phyloP scores from a whole-genome alignment of 1,140 invertebrate species.

The Drosophila pseudoananassae region DNA sequence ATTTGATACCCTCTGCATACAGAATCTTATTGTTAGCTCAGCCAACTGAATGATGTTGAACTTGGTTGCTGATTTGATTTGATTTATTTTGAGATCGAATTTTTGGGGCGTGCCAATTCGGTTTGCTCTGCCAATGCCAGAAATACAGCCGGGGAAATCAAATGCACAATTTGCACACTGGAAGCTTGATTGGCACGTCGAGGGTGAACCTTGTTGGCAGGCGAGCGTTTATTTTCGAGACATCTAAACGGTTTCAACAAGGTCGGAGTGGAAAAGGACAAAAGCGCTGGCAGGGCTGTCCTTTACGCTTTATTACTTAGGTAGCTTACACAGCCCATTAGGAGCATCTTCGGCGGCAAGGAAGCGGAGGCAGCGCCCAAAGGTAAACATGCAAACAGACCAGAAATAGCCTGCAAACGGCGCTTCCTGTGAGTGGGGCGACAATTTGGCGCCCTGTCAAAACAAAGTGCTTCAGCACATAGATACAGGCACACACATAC shows the following conservation, averaged over 20 bases:
- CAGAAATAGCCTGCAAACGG: slow-evolving; percentile 53
- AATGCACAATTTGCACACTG: slow-evolving; percentile 56
- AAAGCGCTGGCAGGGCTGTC: slow-evolving; percentile 14
- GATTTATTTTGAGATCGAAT: slow-evolving; percentile 46
- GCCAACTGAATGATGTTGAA: slow-evolving; percentile 2
- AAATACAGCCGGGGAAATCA: slow-evolving; percentile 54
- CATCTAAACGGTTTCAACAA: slow-evolving; percentile 15
- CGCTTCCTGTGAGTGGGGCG: slow-evolving; percentile 40
- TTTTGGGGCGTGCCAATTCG: slow-evolving; percentile 45
- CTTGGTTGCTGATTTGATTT: slow-evolving; percentile 47
- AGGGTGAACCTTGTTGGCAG: slow-evolving; percentile 32
- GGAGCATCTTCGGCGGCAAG: not conserved
- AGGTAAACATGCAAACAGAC: slow-evolving; percentile 62
- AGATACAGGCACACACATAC: slow-evolving; percentile 18
- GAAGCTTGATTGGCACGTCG: slow-evolving; percentile 60
- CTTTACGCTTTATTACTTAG: slow-evolving; percentile 19
- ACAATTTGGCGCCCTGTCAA: slow-evolving; percentile 70
- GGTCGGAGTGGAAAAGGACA: slow-evolving; percentile 20
- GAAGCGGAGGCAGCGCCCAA: slow-evolving; percentile 9
- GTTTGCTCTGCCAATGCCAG: slow-evolving; percentile 44
- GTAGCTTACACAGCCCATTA: slow-evolving; percentile 13
- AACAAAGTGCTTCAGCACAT: slow-evolving; percentile 58
- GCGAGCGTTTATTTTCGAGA: slow-evolving; percentile 42
- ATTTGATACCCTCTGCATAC: slow-evolving; percentile 28
- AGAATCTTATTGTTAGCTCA: slow-evolving; percentile 15